A percentile compares a stretch with the other conserved stretches of the same genome.
Evolutionary conservation across 2,888 invertebrate species (phyloP).

Genomic region (Abrostola tripartita): DNA sequence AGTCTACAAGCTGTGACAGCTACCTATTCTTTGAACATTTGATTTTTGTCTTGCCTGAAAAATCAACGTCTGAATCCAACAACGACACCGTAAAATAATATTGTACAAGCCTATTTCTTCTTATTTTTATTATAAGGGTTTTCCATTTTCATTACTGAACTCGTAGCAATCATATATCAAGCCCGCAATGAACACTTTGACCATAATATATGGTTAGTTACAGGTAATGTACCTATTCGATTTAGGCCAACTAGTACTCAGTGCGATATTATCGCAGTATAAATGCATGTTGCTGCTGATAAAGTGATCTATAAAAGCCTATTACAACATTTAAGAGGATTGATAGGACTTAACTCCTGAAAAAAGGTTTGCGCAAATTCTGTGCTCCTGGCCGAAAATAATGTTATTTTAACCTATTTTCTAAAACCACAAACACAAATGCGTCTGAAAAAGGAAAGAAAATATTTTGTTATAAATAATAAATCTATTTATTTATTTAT

Average conservation of each 20-base stretch:
- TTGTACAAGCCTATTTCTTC: too few relatives aligned
- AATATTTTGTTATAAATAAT: too few relatives aligned
- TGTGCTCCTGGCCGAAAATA: not conserved
- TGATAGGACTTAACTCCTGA: too few relatives aligned
- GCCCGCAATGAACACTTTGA: not conserved
- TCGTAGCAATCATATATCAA: conserved; percentile 1
- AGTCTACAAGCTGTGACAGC: too few relatives aligned
- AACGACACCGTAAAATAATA: too few relatives aligned
- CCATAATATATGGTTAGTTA: not conserved
- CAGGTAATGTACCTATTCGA: conserved; percentile 6
- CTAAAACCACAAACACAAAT: too few relatives aligned
- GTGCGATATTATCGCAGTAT: not conserved
- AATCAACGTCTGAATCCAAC: too few relatives aligned
- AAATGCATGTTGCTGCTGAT: not conserved
- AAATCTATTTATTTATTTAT: too few relatives aligned
- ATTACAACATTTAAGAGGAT: not conserved
- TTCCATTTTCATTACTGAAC: not conserved
- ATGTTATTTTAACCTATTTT: too few relatives aligned
- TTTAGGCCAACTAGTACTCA: conserved; percentile 5
- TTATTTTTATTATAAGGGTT: not conserved
- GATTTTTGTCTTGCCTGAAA: too few relatives aligned
- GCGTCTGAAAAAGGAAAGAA: too few relatives aligned
- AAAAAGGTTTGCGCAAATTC: not conserved
- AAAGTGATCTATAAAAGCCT: not conserved
- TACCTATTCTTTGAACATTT: too few relatives aligned